These are phyloP conservation scores for Rhinogobius similis DNA, from an alignment of 2,113 vertebrate genomes.

Conservation along the genomic window DNA sequence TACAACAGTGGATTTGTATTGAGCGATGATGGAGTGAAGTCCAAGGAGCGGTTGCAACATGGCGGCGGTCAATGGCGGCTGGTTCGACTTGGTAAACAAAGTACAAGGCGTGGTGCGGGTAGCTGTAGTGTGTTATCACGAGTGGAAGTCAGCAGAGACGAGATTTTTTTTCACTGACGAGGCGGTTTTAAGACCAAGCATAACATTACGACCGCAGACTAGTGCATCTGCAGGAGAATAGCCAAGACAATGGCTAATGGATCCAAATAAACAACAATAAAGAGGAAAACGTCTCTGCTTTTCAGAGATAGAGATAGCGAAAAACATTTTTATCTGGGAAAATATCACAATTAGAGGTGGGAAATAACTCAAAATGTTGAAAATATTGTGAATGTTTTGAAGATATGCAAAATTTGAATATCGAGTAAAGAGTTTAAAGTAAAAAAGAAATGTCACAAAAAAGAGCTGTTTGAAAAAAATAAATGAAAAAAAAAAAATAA, in stretches of 20 bases:
- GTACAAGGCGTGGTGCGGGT: conserved; percentile 20
- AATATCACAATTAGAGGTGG: no score
- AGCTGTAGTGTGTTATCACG: conserved; percentile 19
- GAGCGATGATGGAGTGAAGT: conserved; percentile 13
- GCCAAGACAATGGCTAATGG: no score
- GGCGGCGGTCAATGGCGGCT: neutral
- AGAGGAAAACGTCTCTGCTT: neutral
- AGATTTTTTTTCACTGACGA: conserved; percentile 1
- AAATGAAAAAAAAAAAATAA: no score
- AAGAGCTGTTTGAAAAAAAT: no score
- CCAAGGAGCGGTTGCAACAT: conserved; percentile 25
- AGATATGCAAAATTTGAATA: no score
- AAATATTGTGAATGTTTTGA: no score
- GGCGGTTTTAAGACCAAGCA: neutral
- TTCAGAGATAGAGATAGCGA: neutral
- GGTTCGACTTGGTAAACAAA: conserved; percentile 50
- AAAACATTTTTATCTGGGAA: no score
- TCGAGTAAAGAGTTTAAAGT: no score
- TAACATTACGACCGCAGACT: neutral
- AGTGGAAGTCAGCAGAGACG: conserved; percentile 23
- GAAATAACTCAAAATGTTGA: no score
- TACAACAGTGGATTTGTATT: conserved; percentile 27
- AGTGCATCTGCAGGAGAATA: neutral
- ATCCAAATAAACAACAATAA: neutral
- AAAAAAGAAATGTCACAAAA: no score